A percentile compares a stretch with the other conserved stretches of the same genome.
Conservation (phyloP, 2,113 vertebrate species). For the Turdus rufiventris region DNA sequence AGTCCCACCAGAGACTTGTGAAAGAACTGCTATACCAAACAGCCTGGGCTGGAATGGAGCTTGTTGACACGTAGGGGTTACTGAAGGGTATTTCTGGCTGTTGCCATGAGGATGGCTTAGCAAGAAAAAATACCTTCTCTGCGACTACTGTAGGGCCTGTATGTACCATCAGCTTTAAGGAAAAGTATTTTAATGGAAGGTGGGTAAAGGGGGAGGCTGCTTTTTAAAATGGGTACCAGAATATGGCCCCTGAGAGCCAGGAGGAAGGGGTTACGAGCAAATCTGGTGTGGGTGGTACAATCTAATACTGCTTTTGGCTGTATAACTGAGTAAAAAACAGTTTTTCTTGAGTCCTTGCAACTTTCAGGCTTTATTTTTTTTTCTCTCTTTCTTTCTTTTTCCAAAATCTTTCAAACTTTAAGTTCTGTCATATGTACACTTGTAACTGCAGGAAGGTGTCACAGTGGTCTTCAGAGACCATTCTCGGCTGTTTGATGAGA, state of each 20-base stretch:
- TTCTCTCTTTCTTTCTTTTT: background rate
- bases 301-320: background rate
- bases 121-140: constrained; percentile 24
- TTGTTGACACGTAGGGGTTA: constrained; percentile 45
- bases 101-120: constrained; percentile 54
- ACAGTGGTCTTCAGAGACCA: background rate
- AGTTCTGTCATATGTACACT: background rate
- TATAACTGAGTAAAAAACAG: background rate
- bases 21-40: constrained; percentile 69
- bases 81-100: constrained; percentile 64
- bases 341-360: background rate
- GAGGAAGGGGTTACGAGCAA: background rate
- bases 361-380: background rate
- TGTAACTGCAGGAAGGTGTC: background rate
- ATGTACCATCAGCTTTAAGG: background rate
- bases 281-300: background rate
- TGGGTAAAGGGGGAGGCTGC: background rate
- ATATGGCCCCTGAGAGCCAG: background rate
- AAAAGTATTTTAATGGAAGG: background rate
- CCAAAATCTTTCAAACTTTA: background rate
- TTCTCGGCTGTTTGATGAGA: background rate
- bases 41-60: constrained; percentile 55
- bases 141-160: background rate
- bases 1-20: constrained; percentile 67
- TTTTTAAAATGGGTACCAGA: background rate